Conservation (phyloP, 2,113 vertebrate species). For the Chionomys nivalis region DNA sequence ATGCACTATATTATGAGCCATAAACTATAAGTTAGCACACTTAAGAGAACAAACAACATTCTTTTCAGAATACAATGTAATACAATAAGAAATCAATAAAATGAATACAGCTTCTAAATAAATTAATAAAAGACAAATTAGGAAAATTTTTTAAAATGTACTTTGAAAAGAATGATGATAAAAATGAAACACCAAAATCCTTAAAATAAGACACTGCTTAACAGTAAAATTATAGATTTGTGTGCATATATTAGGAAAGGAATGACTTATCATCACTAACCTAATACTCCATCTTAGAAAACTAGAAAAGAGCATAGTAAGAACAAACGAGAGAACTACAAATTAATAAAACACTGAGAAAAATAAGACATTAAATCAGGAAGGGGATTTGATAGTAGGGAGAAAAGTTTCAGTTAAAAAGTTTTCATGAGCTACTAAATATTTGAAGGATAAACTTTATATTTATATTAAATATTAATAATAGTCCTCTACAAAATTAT, state of each 20-base stretch:
- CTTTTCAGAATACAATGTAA: neutral
- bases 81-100: neutral
- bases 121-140: neutral
- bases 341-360: neutral
- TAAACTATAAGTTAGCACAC: neutral
- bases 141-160: neutral
- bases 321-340: neutral
- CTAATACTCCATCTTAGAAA: neutral
- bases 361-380: neutral
- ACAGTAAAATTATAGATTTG: neutral
- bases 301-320: neutral
- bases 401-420: neutral
- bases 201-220: neutral
- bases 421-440: neutral
- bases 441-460: neutral
- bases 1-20: neutral
- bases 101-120: neutral
- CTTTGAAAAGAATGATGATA: neutral
- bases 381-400: neutral
- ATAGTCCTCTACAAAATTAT: neutral
- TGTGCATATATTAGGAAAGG: neutral
- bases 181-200: slow-evolving; percentile 13
- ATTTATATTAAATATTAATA: neutral
- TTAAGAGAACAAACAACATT: neutral
- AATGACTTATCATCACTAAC: neutral